A percentile compares a stretch with the other conserved stretches of the same genome.
These are phyloP conservation scores for Oxycera nigricornis DNA, from an alignment of 2,888 invertebrate species.

Conservation along the genomic window DNA sequence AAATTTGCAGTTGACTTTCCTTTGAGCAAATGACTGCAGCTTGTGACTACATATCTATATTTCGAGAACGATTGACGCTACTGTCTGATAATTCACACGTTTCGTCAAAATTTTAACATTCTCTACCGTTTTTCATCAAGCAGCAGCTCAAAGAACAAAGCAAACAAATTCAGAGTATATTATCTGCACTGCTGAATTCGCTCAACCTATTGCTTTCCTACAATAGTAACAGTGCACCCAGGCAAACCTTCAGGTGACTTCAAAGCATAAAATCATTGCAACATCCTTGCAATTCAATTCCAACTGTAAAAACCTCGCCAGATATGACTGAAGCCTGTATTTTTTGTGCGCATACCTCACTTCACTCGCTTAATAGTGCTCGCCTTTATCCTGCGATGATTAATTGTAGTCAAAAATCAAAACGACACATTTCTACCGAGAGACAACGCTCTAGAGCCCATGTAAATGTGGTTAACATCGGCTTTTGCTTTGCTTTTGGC, in stretches of 20 bases:
- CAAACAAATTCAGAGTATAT: no score
- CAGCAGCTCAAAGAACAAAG: no score
- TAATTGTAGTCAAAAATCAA: slow-evolving; percentile 47
- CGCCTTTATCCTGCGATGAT: slow-evolving; percentile 37
- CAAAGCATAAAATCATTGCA: neutral
- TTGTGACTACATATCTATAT: no score
- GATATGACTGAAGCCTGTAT: neutral
- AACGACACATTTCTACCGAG: slow-evolving; percentile 43
- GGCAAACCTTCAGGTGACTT: neutral
- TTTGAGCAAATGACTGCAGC: no score
- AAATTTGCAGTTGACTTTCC: no score
- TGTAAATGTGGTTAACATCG: slow-evolving; percentile 43
- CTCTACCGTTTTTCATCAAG: no score
- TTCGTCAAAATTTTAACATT: no score
- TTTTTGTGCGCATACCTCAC: neutral
- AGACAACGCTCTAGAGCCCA: slow-evolving; percentile 12
- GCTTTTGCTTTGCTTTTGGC: slow-evolving; percentile 27
- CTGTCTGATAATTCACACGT: no score
- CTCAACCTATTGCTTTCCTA: neutral
- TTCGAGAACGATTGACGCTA: no score
- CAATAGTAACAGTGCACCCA: neutral
- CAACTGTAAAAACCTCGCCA: neutral
- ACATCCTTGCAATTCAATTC: neutral
- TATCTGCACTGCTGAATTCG: no score
- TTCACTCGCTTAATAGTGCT: neutral